Conservation (phyloP, 2,797 vertebrate genomes). For the Danionella dracula region DNA sequence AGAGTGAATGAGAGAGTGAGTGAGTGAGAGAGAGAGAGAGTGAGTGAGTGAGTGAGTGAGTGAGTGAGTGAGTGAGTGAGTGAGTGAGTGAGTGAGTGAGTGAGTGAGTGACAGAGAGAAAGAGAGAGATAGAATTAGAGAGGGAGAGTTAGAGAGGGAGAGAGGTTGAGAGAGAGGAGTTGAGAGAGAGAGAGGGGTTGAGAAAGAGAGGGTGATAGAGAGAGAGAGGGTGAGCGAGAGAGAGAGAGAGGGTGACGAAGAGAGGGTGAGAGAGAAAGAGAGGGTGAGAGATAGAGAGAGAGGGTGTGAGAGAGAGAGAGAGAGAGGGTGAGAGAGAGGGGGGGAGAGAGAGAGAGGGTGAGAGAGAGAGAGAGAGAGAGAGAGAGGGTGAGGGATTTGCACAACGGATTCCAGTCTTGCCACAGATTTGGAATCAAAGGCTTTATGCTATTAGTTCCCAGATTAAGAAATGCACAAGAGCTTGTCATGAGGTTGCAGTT, state of each 20-base stretch:
- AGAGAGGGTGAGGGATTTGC: conserved; percentile 12
- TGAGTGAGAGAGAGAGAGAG: too few relatives aligned
- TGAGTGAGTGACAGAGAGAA: background rate
- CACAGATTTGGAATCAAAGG: conserved; percentile 57
- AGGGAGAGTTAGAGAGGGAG: background rate
- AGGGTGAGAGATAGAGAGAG: background rate
- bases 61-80: background rate
- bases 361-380: background rate
- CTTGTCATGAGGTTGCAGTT: conserved; percentile 42
- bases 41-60: too few relatives aligned
- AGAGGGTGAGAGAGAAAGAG: too few relatives aligned
- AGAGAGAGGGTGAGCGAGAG: background rate
- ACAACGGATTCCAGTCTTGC: conserved; percentile 18
- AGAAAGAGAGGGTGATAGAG: background rate
- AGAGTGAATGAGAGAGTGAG: background rate
- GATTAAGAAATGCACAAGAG: conserved; percentile 53
- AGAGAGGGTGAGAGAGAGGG: background rate
- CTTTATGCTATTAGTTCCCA: conserved; percentile 59
- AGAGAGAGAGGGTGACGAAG: background rate
- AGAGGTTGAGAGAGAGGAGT: background rate
- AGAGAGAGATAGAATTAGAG: too few relatives aligned
- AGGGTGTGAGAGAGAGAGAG: background rate
- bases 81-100: background rate
- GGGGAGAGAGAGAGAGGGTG: too few relatives aligned
- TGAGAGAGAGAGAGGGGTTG: background rate